Evolutionary conservation across 2,888 invertebrate species (phyloP).

Genomic region (Athalia rosae): DNA sequence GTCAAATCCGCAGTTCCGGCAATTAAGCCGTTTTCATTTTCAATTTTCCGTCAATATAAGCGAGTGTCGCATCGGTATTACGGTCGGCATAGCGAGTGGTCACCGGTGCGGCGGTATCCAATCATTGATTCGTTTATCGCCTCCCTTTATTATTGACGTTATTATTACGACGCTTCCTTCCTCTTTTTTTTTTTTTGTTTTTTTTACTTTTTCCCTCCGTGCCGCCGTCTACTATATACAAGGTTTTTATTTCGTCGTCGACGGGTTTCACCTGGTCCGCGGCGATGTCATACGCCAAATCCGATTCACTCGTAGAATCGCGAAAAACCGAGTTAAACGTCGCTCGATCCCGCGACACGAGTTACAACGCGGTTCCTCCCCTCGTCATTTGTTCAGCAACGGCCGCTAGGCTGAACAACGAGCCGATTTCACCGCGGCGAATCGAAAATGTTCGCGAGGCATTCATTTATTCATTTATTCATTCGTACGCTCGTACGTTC

Average conservation of each 20-base stretch:
- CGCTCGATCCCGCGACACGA: not conserved
- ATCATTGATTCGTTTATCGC: slow-evolving; percentile 71
- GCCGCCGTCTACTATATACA: not conserved
- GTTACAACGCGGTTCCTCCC: not conserved
- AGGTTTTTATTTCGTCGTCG: slow-evolving; percentile 4
- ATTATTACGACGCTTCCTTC: slow-evolving; percentile 54
- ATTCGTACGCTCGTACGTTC: not conserved
- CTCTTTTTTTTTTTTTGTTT: slow-evolving; percentile 41
- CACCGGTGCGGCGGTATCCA: slow-evolving; percentile 64
- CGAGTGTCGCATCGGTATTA: slow-evolving; percentile 56
- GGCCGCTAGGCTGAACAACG: slow-evolving; percentile 2
- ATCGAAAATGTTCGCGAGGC: slow-evolving; percentile 11
- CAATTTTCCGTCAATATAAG: slow-evolving; percentile 67
- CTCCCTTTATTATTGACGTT: slow-evolving; percentile 55
- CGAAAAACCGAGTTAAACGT: slow-evolving; percentile 44
- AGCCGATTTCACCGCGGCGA: slow-evolving; percentile 14
- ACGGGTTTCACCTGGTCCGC: slow-evolving; percentile 51
- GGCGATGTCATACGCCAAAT: slow-evolving; percentile 29
- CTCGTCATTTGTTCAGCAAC: not conserved
- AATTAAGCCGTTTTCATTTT: slow-evolving; percentile 71
- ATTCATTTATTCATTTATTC: slow-evolving; percentile 11
- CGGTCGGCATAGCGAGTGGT: slow-evolving; percentile 54
- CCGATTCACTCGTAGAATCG: slow-evolving; percentile 37
- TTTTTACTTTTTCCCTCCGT: slow-evolving; percentile 56
- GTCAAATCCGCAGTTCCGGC: slow-evolving; percentile 60